These are phyloP conservation scores for Leucoraja ocellata DNA, from an alignment of 2,797 vertebrate genomes.

Conservation along the genomic window DNA sequence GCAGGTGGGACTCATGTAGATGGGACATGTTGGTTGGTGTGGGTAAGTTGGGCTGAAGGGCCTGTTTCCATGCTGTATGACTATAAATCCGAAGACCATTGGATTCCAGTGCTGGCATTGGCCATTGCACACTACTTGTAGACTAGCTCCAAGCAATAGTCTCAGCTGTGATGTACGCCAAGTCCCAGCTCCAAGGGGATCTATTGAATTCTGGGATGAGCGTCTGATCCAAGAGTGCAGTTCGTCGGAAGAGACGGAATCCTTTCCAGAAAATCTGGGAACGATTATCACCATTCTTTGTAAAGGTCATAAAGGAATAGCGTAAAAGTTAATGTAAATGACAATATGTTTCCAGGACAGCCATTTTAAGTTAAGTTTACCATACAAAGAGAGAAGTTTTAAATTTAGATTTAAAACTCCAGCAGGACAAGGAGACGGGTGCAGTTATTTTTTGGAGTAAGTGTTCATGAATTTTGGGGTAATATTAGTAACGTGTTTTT, in stretches of 20 bases:
- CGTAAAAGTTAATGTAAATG: background rate
- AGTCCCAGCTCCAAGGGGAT: background rate
- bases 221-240: constrained; percentile 1
- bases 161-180: background rate
- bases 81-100: background rate
- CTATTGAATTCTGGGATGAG: background rate
- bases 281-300: constrained; percentile 11
- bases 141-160: background rate
- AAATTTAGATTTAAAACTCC: background rate
- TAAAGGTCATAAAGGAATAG: constrained; percentile 2
- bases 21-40: no score
- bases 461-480: background rate
- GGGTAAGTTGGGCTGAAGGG: no score
- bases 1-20: no score
- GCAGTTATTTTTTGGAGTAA: no score
- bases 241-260: constrained; percentile 11
- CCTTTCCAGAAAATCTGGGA: constrained; percentile 24
- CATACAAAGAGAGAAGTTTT: background rate
- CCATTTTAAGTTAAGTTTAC: background rate
- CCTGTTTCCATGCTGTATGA: no score
- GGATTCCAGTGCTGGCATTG: background rate
- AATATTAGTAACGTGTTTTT: background rate
- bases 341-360: background rate
- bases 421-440: background rate
- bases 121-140: background rate